A percentile compares a stretch with the other conserved stretches of the same genome.
Conservation (phyloP, 1,140 invertebrate genomes). For the Mactra quadrangularis region DNA sequence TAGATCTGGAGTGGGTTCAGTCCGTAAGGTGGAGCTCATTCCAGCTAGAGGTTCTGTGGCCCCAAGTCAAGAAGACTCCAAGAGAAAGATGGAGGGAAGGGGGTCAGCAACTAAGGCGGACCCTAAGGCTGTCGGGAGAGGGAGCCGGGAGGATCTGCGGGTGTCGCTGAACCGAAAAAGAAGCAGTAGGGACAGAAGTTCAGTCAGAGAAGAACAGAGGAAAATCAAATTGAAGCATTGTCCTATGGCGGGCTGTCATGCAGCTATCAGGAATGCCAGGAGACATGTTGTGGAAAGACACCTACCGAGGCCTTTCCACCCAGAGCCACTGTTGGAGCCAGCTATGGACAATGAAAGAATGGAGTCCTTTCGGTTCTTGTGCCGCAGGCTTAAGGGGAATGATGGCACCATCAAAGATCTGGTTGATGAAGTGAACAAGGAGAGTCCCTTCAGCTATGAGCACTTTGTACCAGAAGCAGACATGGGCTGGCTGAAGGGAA, state of each 20-base stretch:
- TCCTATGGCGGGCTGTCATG: background rate
- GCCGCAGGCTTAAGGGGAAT: background rate
- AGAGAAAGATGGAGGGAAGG: background rate
- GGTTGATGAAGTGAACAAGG: background rate
- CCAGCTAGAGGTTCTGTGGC: too few species aligned
- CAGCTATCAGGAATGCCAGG: background rate
- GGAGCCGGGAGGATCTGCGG: background rate
- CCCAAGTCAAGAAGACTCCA: background rate
- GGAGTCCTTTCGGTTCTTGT: background rate
- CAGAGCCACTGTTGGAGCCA: background rate
- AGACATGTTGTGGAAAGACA: conserved; percentile 4
- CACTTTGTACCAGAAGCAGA: background rate
- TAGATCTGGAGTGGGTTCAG: background rate
- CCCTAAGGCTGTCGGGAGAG: too few species aligned
- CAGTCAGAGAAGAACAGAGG: background rate
- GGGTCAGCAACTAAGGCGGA: too few species aligned
- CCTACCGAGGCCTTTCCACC: background rate
- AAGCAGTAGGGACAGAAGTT: background rate
- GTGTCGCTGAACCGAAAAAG: background rate
- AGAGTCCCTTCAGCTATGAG: background rate
- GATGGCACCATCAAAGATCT: background rate
- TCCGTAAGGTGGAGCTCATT: too few species aligned
- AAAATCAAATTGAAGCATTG: background rate
- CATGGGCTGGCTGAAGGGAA: background rate
- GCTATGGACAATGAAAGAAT: background rate